These are phyloP conservation scores for Timandra comae DNA, from an alignment of 2,888 invertebrate species.

Conservation along the genomic window DNA sequence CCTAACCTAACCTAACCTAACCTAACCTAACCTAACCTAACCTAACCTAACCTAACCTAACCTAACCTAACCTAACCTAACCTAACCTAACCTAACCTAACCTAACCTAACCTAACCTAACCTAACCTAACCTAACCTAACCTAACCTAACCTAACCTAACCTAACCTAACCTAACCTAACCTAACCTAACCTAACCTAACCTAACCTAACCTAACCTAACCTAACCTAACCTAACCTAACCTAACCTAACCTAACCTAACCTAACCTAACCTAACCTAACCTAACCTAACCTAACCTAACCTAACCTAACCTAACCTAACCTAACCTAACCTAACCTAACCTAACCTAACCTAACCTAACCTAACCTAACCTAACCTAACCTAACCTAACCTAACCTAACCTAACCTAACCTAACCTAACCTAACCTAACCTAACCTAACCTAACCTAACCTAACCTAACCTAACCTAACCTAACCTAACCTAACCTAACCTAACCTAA, in stretches of 20 bases:
- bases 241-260: constrained; percentile 15
- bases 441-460: constrained; percentile 17
- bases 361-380: constrained; percentile 16
- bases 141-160: constrained; percentile 12
- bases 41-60: constrained; percentile 4
- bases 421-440: constrained; percentile 18
- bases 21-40: constrained; percentile 5
- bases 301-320: constrained; percentile 15
- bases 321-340: constrained; percentile 15
- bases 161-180: constrained; percentile 12
- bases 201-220: constrained; percentile 11
- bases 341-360: constrained; percentile 15
- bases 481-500: constrained; percentile 20
- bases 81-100: constrained; percentile 11
- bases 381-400: constrained; percentile 19
- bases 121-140: constrained; percentile 12
- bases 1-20: constrained; percentile 11
- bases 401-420: constrained; percentile 17
- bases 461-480: constrained; percentile 20
- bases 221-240: constrained; percentile 15
- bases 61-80: constrained; percentile 13
- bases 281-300: constrained; percentile 15
- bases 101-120: constrained; percentile 11
- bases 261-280: constrained; percentile 15
- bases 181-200: constrained; percentile 12